phyloP scores from a whole-genome alignment of 2,888 invertebrate genomes.

The Eilema griseolum region DNA sequence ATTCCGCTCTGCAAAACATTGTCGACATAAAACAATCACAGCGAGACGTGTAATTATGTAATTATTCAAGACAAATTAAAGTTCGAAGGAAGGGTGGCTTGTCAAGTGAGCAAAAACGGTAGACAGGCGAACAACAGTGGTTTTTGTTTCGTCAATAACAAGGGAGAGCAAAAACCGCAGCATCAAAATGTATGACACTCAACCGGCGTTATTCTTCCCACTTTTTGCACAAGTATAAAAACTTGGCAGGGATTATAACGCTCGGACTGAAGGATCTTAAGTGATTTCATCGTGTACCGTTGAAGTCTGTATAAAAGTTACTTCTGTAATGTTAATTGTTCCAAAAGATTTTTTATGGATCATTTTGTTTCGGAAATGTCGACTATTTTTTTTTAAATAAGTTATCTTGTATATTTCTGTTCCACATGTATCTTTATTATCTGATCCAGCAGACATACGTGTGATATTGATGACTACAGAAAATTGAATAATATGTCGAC shows the following conservation, averaged over 20 bases:
- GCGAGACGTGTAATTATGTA: slow-evolving; percentile 74
- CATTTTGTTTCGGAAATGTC: slow-evolving; percentile 42
- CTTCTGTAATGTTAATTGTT: slow-evolving; percentile 69
- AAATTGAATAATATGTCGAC: slow-evolving; percentile 52
- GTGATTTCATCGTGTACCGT: slow-evolving; percentile 76
- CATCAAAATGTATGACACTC: slow-evolving; percentile 82
- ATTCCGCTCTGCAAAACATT: slow-evolving; percentile 50
- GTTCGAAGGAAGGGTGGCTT: slow-evolving; percentile 73
- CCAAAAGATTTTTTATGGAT: slow-evolving; percentile 51
- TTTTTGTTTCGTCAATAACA: slow-evolving; percentile 78
- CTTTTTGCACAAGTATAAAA: slow-evolving; percentile 69
- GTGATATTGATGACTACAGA: slow-evolving; percentile 51
- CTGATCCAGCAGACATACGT: slow-evolving; percentile 33
- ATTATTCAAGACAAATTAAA: slow-evolving; percentile 80
- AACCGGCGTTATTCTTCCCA: slow-evolving; percentile 62
- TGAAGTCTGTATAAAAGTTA: slow-evolving; percentile 65
- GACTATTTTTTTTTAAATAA: slow-evolving; percentile 28
- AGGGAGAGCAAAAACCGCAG: slow-evolving; percentile 72
- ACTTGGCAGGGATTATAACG: slow-evolving; percentile 68
- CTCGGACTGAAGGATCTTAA: slow-evolving; percentile 57
- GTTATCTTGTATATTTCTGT: slow-evolving; percentile 16
- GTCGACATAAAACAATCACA: slow-evolving; percentile 59
- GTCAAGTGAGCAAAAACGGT: slow-evolving; percentile 79
- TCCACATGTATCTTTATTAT: slow-evolving; percentile 20
- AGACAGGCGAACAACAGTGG: slow-evolving; percentile 73